Base-by-base conservation (phyloP, 2,888 invertebrate species). In the Geophilus truncorum region DNA sequence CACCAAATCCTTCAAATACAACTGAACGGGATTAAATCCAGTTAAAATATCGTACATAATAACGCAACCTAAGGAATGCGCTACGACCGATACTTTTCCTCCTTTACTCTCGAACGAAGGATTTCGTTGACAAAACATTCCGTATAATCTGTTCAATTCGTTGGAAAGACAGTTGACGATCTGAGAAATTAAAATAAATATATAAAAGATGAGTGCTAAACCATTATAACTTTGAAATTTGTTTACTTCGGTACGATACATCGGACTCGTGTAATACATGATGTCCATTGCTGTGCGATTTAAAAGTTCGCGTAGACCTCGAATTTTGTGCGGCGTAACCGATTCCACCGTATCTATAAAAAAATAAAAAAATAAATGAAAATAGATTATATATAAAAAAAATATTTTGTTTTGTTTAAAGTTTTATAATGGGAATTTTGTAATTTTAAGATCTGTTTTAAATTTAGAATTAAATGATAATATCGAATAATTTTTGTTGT, bases 251-350 rank as follows among this genome's bases (percentile, higher is more conserved):
- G 89, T 89, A 82, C 92, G 89, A 84, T 92, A 92, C 1, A 92
- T 86, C 15, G 92, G 92, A 86, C 92, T 92, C 76, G 92, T 91
- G 85, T 92, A 92, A 84, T 92, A 92, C 87, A 92, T 89, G 83
- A 92, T 91, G 85, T 92, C 92, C 92, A 92, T 92, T 40, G 91
- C 92, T 62, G 91, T 91, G 40, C 90, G 90, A 86, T 92, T 92
- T 79, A 92, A 87, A 81, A 91, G 88, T 81, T 89, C 89, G 45
- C 92, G 87, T 84, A 92, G 88, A 81, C 89, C 89, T 82, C 89
- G 87, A 83, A 92, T 89, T 84, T 91, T 90, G 82, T 90, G 90
- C 21, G 92, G 91, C 23, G 92, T 92, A 77, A 92, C 91, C 6
- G 90, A 90, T 80, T 92, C 91, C 4, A 92, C 91, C 81, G 90